These are phyloP conservation scores for Phorcus lineatus DNA, from an alignment of 2,888 invertebrate species.

Conservation along the genomic window DNA sequence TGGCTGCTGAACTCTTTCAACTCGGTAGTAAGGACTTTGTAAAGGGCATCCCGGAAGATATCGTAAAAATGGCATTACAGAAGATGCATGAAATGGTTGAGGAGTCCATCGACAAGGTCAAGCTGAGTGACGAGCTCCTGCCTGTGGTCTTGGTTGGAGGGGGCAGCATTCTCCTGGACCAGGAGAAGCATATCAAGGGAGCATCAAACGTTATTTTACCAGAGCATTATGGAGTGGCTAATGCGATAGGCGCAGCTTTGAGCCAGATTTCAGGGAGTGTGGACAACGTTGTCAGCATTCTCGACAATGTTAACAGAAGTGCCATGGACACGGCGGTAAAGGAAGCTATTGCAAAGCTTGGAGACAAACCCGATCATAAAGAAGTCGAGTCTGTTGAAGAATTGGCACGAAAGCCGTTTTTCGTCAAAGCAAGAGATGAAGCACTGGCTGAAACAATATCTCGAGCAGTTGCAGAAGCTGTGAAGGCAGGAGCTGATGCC, in stretches of 20 bases:
- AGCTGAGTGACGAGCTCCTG: constrained; percentile 53
- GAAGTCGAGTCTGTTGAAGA: constrained; percentile 32
- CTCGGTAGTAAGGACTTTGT: constrained; percentile 52
- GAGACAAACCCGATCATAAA: constrained; percentile 34
- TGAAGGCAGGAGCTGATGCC: constrained; percentile 46
- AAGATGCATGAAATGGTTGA: constrained; percentile 58
- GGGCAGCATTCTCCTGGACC: constrained; percentile 64
- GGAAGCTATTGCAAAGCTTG: constrained; percentile 25
- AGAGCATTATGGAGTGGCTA: constrained; percentile 65
- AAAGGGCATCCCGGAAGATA: constrained; percentile 37
- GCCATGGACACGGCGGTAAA: constrained; percentile 31
- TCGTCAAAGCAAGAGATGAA: constrained; percentile 47
- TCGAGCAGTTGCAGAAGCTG: constrained; percentile 49
- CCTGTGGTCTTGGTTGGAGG: constrained; percentile 71
- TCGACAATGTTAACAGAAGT: constrained; percentile 43
- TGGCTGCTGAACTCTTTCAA: constrained; percentile 57
- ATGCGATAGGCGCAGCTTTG: constrained; percentile 73
- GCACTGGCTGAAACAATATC: constrained; percentile 43
- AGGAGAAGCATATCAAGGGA: constrained; percentile 44
- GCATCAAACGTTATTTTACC: constrained; percentile 51
- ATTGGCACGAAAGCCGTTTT: constrained; percentile 42
- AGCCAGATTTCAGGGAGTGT: constrained; percentile 65
- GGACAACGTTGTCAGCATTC: constrained; percentile 58
- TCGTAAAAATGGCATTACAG: constrained; percentile 47
- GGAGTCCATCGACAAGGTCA: constrained; percentile 63